Conservation (phyloP, 2,113 vertebrate species). For the Ctenodactylus gundi region DNA sequence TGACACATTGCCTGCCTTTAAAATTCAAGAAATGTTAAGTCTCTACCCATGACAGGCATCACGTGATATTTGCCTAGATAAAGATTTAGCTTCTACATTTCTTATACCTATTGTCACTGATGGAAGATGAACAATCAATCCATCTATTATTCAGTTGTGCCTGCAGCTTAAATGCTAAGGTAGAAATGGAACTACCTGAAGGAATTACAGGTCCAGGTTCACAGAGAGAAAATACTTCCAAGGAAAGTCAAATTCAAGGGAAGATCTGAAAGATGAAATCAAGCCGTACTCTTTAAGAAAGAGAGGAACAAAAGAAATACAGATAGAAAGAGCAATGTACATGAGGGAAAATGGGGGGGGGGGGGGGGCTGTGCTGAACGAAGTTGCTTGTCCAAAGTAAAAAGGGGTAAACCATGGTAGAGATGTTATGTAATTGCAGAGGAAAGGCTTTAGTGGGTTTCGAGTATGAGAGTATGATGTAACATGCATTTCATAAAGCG, state of each 20-base stretch:
- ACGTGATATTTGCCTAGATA: background rate
- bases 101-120: background rate
- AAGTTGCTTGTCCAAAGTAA: background rate
- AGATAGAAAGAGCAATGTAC: background rate
- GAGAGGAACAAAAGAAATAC: background rate
- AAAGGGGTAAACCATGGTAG: background rate
- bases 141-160: background rate
- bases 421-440: background rate
- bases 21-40: conserved; percentile 13
- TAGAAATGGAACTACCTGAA: background rate
- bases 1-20: background rate
- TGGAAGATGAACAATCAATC: background rate
- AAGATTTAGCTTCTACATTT: conserved; percentile 11
- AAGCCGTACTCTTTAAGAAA: background rate
- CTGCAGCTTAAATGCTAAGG: background rate
- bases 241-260: background rate
- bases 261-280: background rate
- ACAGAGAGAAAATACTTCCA: background rate
- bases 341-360: background rate
- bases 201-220: background rate
- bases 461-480: background rate
- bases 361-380: background rate
- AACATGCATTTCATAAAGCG: background rate
- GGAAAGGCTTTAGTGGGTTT: background rate
- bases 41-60: background rate